Base-by-base conservation (phyloP, 2,113 vertebrate genomes). In the Urocynchramus pylzowi region DNA sequence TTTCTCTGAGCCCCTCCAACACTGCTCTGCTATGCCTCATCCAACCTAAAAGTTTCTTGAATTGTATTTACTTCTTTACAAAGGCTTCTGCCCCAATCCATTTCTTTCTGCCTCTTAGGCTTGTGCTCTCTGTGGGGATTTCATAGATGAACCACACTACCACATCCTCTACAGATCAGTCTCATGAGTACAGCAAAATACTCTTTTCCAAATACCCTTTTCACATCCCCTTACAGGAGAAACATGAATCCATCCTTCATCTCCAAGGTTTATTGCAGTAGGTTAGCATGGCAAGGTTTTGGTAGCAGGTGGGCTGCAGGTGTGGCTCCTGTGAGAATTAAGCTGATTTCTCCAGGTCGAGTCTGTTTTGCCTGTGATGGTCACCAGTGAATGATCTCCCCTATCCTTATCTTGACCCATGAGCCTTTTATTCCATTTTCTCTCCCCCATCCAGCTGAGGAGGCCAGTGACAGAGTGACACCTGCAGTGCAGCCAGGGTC, bases 271-370 rank as follows among this genome's bases (percentile, higher is more conserved):
- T 57, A 47, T 1, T 78, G 7, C 44, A 57, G 18, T 11, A 15
- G 8, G 8, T 56, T 56, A 81, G 11, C 6, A 9, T 26, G 20
- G 19, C 57, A 56, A 61, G 22, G 6, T 20, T 85, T 81, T 33
- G 21, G 13, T 30, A 50, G 21, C 7, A 5, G 35, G 3, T 10
- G 7, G 5, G 24, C 31, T 75, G 27, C 27, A 44, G 10, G 11
- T 17, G 19, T 26, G 19, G 20, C 31, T 65, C 52, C 24, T 60
- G 18, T 28, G n/a, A 73, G n/a, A 45, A 45, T 50, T 16, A 39
- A 47, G 16, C 1, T 31, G 16, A 39, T 77, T 91, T 77, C 31
- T 41, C 16, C 17, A 42, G 10, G 33, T 2, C 0, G 0, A 52
- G 16, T 16, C 31, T 60, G 16, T 22, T 75, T 64, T 50, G 41